Base-by-base conservation (phyloP, 2,113 vertebrate species). In the Periophthalmodon schlosseri region DNA sequence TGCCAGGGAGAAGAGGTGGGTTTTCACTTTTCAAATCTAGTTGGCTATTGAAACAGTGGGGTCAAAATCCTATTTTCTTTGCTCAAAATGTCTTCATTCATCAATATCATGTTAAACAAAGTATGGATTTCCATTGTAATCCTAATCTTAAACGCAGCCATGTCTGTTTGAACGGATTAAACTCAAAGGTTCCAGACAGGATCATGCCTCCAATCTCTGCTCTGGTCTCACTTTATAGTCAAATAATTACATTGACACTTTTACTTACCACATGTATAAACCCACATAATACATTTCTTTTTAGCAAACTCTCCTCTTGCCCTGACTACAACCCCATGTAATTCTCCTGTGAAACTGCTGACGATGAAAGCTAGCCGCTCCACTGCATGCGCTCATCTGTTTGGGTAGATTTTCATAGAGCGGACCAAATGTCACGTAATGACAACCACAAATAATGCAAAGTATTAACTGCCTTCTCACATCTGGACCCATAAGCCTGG, bases 341-440 rank as follows among this genome's bases (percentile, higher is more conserved):
- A 60, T 60, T 28, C 23, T 28, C 23, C 13, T 60, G 3, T 66
- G 46, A 50, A 76, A 70, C 75, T 64, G 79, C 68, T 75, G 72
- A 44, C 78, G 73, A 57, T 78, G 65, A 81, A 83, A 86, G 81
- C 12, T 24, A 73, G 46, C 57, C 74, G 78, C 68, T 84, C 73
- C 61, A 63, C 69, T 14, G 70, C 56, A 15, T 75, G 70, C 56
- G 18, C 77, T 74, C 76, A 87, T 79, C 69, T 70, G 56, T 78
- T 86, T 76, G 64, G 75, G 69, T 76, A 69, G 71, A 72, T 81
- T 71, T 83, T 69, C 49, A 75, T 73, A 75, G 11, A 15, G 65
- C 3, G n/a, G 72, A 69, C 77, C 75, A 68, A 69, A 71, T 74
- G 65, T 78, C 73, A 81, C 69, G 69, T 77, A 72, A 72, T 65